Base-by-base conservation (phyloP, 2,113 vertebrate genomes). In the Irena cyanogastra region DNA sequence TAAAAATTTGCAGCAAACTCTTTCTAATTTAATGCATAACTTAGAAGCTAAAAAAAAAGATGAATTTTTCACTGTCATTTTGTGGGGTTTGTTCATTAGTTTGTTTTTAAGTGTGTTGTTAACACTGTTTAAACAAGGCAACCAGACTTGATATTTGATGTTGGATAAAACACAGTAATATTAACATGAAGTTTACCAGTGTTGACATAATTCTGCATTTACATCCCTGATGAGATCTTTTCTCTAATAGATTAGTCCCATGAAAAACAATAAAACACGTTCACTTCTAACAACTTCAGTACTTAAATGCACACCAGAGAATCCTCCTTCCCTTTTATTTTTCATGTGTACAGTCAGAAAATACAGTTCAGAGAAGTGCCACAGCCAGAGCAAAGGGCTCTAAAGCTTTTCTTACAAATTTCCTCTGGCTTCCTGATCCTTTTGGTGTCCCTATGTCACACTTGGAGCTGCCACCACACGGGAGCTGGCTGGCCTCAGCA, bases 401-500 rank as follows among this genome's bases (percentile, higher is more conserved):
- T 11, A 75, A 84, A 90, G 54, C 5, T 54, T 64, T 21, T 79
- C 54, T 64, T 33, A 70, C 22, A 79, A 4, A 60, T 57, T 16
- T 68, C 3, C 9, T 66, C 10, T 68, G 44, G 26, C 24, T 93
- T 83, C 59, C 69, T 44, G 75, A 41, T 11, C 47, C 64, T 95
- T 77, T 61, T 65, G 13, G 30, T 70, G 42, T 52, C 47, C 83
- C 52, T 22, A n/a, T 39, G 44, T 45, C 66, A 26, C 16, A 37
- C 23, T 37, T 1, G 1, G n/a, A 24, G 50, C 45, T 76, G 61
- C 30, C 18, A 47, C n/a, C 54, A 68, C 63, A 9, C 0, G 0
- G 33, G 20, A 78, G 54, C 59, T 90, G 30, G 8, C 26, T 66
- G 70, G 49, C 44, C 65, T 89, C 28, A 75, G 78, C 63, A 74